Percentiles rank a stretch among this genome's conserved stretches.
Conservation (phyloP, 2,113 vertebrate genomes). For the Rhizomys pruinosus region DNA sequence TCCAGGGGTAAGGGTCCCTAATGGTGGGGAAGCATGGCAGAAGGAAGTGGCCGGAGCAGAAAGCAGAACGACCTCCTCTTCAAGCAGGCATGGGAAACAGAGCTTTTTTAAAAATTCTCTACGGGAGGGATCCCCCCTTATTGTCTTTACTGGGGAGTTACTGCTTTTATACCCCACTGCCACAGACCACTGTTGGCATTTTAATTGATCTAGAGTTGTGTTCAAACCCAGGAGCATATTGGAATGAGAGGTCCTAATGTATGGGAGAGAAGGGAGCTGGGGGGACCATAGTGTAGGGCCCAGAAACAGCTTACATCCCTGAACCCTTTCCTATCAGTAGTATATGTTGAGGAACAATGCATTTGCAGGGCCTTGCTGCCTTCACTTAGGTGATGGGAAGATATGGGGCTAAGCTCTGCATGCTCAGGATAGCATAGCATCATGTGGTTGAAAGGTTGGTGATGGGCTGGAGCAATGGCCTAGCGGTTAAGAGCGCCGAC, state of each 20-base stretch:
- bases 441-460: background rate
- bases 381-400: background rate
- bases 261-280: background rate
- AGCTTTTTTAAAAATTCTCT: conserved; percentile 6
- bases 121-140: background rate
- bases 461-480: no score
- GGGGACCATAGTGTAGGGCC: background rate
- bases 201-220: background rate
- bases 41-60: no score
- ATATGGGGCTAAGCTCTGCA: background rate
- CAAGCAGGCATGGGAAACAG: no score
- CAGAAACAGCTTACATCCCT: background rate
- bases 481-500: no score
- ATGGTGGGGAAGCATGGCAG: no score
- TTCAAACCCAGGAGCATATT: background rate
- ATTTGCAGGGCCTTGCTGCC: background rate
- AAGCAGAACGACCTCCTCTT: no score
- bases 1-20: no score
- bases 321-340: background rate
- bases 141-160: background rate
- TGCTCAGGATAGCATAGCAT: background rate
- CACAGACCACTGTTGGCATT: background rate
- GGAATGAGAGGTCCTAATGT: background rate
- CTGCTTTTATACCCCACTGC: background rate
- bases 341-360: background rate